Evolutionary conservation across 2,113 vertebrate genomes (phyloP).

Genomic region (Fulica atra): DNA sequence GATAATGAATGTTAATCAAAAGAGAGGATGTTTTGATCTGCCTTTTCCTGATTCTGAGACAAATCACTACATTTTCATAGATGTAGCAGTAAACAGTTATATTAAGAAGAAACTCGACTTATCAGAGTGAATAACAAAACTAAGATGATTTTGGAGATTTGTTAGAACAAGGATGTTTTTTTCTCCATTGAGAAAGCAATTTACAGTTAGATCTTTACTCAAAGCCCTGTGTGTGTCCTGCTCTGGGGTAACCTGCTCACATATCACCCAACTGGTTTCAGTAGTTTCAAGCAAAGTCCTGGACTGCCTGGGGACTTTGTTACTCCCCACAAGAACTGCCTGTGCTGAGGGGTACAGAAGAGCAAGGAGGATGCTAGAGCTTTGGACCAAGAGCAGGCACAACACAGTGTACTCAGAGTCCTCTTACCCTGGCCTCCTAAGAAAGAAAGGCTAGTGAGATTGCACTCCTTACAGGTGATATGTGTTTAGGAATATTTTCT

Average conservation of each 20-base stretch:
- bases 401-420: neutral
- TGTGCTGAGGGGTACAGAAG: neutral
- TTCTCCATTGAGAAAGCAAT: neutral
- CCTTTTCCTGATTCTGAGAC: neutral
- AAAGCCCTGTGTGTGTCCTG: neutral
- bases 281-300: neutral
- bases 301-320: too few species aligned
- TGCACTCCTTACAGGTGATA: neutral
- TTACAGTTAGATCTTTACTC: neutral
- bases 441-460: neutral
- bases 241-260: neutral
- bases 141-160: neutral
- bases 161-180: neutral
- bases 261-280: neutral
- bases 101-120: neutral
- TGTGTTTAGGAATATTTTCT: neutral
- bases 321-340: neutral
- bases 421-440: neutral
- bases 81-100: neutral
- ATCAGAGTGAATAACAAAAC: neutral
- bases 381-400: neutral
- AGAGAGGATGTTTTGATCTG: neutral
- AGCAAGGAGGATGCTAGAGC: neutral
- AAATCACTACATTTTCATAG: neutral
- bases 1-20: neutral